Percentiles rank a stretch among this genome's conserved stretches.
Evolutionary conservation across 2,113 vertebrate genomes (phyloP).

Genomic region (Colossoma macropomum): DNA sequence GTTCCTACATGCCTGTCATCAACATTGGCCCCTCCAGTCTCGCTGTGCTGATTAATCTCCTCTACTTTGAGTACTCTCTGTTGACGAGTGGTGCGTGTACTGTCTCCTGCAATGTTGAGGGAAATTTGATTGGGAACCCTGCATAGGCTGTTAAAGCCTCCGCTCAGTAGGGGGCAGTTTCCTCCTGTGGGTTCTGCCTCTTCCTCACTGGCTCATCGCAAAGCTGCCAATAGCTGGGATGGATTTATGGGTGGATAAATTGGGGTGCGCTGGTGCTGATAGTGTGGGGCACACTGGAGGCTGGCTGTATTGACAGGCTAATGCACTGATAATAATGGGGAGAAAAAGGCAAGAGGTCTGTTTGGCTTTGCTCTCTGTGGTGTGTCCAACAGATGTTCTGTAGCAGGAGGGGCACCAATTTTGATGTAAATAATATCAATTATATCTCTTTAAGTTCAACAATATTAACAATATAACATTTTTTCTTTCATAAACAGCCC

Average conservation of each 20-base stretch:
- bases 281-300: background rate
- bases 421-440: background rate
- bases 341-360: slow-evolving; percentile 20
- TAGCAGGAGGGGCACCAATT: slow-evolving; percentile 24
- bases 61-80: slow-evolving; percentile 21
- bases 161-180: slow-evolving; percentile 16
- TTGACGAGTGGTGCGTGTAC: slow-evolving; percentile 27
- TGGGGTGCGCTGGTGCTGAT: background rate
- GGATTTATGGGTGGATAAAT: slow-evolving; percentile 16
- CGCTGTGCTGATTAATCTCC: slow-evolving; percentile 45
- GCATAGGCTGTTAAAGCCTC: background rate
- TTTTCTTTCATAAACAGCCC: too few relatives aligned
- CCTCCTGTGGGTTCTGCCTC: background rate
- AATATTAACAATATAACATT: too few relatives aligned
- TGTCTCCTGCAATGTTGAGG: slow-evolving; percentile 39
- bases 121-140: slow-evolving; percentile 44
- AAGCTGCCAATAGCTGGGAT: background rate
- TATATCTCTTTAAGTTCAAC: background rate
- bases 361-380: slow-evolving; percentile 25
- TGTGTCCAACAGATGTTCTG: slow-evolving; percentile 49
- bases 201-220: background rate
- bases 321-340: slow-evolving; percentile 23
- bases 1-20: slow-evolving; percentile 41
- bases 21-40: slow-evolving; percentile 11
- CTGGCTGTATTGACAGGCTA: slow-evolving; percentile 37